Conservation (phyloP, 2,113 vertebrate species). For the Illadopsis cleaveri region DNA sequence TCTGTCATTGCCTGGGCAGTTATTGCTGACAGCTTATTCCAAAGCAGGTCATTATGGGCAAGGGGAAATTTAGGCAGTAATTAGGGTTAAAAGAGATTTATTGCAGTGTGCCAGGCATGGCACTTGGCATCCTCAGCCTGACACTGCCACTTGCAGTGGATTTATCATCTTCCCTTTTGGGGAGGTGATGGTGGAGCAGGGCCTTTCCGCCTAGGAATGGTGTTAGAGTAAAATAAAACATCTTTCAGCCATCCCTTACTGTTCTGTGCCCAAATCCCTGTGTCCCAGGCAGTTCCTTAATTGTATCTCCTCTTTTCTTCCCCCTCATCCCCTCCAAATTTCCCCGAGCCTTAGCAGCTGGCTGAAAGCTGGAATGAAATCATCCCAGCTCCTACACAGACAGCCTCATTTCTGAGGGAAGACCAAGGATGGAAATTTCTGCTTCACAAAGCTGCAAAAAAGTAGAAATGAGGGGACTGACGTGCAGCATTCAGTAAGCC, state of each 20-base stretch:
- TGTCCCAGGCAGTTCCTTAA: neutral
- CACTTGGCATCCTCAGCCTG: neutral
- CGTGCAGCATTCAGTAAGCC: neutral
- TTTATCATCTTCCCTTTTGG: neutral
- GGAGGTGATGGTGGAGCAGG: neutral
- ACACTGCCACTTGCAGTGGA: neutral
- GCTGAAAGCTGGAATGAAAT: neutral
- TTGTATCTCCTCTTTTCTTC: neutral
- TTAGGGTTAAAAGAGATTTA: neutral
- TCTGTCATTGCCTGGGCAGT: neutral
- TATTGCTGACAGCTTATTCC: neutral
- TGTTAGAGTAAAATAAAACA: neutral
- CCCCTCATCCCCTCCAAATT: neutral
- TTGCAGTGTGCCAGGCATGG: accelerated
- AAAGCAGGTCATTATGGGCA: neutral
- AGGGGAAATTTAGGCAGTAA: neutral
- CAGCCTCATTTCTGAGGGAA: neutral
- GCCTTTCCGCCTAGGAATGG: neutral
- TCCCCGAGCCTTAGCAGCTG: neutral
- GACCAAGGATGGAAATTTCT: neutral
- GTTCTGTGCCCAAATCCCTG: neutral
- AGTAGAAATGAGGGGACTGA: neutral
- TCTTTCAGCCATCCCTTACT: neutral
- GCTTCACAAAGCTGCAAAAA: neutral
- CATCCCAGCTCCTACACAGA: neutral